These are phyloP conservation scores for Diploscapter pachys DNA, from an alignment of 1,140 invertebrate genomes.

Conservation along the genomic window DNA sequence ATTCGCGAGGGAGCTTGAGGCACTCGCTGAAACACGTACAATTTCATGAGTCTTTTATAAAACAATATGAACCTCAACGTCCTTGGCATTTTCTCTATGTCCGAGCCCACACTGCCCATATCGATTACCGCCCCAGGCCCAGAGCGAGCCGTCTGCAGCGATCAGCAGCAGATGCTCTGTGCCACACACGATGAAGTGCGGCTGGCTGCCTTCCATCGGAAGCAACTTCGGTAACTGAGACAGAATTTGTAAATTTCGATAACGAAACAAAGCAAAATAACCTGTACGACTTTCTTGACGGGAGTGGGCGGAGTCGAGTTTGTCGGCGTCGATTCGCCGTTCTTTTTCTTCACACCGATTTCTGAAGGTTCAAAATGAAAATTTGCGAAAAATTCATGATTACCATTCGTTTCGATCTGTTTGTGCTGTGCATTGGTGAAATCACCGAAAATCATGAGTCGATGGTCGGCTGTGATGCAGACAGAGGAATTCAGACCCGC, in stretches of 20 bases:
- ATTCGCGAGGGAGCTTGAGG: too few relatives aligned
- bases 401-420: constrained; percentile 13
- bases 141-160: constrained; percentile 82
- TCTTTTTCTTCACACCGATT: not conserved
- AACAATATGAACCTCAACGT: too few relatives aligned
- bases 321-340: constrained; percentile 6
- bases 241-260: not conserved
- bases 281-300: constrained; percentile 12
- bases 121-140: constrained; percentile 80
- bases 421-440: constrained; percentile 43
- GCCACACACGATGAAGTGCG: constrained; percentile 70
- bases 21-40: not conserved
- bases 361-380: not conserved
- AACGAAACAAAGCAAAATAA: not conserved
- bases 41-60: too few relatives aligned
- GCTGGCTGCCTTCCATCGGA: constrained; percentile 7
- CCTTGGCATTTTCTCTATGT: constrained; percentile 10
- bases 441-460: constrained; percentile 46
- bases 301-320: not conserved
- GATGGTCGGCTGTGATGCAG: constrained; percentile 34
- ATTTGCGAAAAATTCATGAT: not conserved
- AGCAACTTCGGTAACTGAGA: constrained; percentile 31
- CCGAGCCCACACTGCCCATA: constrained; percentile 75
- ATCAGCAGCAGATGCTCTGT: constrained; percentile 76
- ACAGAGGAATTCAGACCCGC: constrained; percentile 44